Evolutionary conservation across 1,140 invertebrate genomes (phyloP).

Genomic region (Plectrocnemia conspersa): DNA sequence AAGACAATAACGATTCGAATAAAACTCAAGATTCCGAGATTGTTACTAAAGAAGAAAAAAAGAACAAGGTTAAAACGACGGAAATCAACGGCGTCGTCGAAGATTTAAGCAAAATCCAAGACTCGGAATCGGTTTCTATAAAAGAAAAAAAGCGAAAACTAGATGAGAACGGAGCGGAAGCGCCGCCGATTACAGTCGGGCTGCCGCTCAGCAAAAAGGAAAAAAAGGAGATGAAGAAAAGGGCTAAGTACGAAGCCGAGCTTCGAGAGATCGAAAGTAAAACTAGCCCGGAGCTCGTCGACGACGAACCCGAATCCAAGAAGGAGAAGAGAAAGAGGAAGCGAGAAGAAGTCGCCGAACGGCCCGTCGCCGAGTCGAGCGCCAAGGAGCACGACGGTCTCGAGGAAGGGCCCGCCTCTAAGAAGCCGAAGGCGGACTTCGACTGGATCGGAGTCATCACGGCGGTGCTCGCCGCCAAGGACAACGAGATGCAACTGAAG

Average conservation of each 20-base stretch:
- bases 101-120: not conserved
- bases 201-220: conserved; percentile 53
- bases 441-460: conserved; percentile 23
- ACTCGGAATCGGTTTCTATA: conserved; percentile 15
- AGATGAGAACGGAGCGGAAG: conserved; percentile 33
- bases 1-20: conserved; percentile 19
- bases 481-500: conserved; percentile 27
- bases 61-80: conserved; percentile 10
- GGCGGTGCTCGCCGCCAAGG: conserved; percentile 21
- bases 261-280: conserved; percentile 36
- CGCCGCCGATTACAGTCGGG: conserved; percentile 34
- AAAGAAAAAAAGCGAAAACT: conserved; percentile 30
- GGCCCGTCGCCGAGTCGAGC: not conserved
- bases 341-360: conserved; percentile 2
- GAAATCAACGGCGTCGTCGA: not conserved
- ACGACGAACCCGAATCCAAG: conserved; percentile 37
- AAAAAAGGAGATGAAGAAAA: conserved; percentile 52
- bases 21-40: conserved; percentile 23
- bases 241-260: conserved; percentile 49
- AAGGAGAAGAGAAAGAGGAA: conserved; percentile 36
- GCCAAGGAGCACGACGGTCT: not conserved
- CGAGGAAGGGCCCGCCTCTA: conserved; percentile 22
- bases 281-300: conserved; percentile 27
- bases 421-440: conserved; percentile 28
- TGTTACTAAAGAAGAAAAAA: conserved; percentile 19